Base-by-base conservation (phyloP, 2,113 vertebrate genomes). In the Suricata suricatta region DNA sequence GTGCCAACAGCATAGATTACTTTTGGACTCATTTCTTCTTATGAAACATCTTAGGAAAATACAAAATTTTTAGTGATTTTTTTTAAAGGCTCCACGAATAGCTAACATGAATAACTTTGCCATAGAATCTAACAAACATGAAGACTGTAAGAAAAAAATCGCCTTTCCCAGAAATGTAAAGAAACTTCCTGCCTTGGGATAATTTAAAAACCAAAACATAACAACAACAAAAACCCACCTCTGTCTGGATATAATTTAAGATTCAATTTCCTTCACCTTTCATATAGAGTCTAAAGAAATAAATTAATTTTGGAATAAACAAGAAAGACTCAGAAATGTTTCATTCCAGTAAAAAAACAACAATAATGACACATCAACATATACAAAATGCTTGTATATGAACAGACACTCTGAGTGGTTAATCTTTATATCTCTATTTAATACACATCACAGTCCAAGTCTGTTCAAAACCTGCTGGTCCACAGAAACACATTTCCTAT, bases 121-220 rank as follows among this genome's bases (percentile, higher is more conserved):
- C 54, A 90, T 79, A 95, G 96, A 97, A 80, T 81, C 83, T 95
- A 64, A 83, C 31, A 69, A 44, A 89, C 15, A n/a, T 68, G 8
- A 47, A 79, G 1, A 79, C 57, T 84, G 29, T 88, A 66, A 69
- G 35, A 64, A 72, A 96, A 15, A 79, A 77, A 72, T 33, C 38
- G 47, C 7, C 29, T 80, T 82, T 90, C 72, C 44, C 63, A 95
- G 66, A 96, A 97, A 69, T 79, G 38, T 74, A 88, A 94, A 91
- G 3, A 11, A 95, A 88, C 11, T 41, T 12, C 57, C 5, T 44
- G 9, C 35, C 68, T 63, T 50, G 79, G 41, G 64, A 60, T 52
- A 80, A 88, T 38, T 35, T 76, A 27, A 35, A 68, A 63, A 84
- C 50, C 4, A 35, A 81, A 85, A 68, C 29, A 44, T 44, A 77